A percentile compares a stretch with the other conserved stretches of the same genome.
Evolutionary conservation across 2,797 vertebrate species (phyloP).

Genomic region (Gymnocypris eckloni): DNA sequence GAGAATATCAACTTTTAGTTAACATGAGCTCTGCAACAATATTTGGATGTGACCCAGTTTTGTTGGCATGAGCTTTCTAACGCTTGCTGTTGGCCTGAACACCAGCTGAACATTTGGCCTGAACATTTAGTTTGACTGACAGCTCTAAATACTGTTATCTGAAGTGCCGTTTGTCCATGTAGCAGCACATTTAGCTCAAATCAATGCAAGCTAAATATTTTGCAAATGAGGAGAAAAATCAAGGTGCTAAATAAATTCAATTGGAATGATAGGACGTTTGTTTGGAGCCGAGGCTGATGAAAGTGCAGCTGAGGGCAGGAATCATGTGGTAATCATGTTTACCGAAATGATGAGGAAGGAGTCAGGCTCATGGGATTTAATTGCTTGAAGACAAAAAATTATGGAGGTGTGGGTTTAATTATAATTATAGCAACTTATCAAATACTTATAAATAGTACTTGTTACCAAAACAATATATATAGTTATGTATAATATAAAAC

Average conservation of each 20-base stretch:
- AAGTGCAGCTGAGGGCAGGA: slow-evolving; percentile 34
- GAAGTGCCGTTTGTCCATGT: slow-evolving; percentile 1
- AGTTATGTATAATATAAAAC: background rate
- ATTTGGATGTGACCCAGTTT: slow-evolving; percentile 37
- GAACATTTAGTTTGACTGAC: slow-evolving; percentile 1
- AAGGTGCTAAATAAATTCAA: slow-evolving; percentile 34
- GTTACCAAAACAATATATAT: background rate
- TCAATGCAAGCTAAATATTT: background rate
- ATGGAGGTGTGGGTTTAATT: slow-evolving; percentile 37
- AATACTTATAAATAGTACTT: background rate
- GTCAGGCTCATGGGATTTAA: slow-evolving; percentile 26
- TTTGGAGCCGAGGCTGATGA: slow-evolving; percentile 38
- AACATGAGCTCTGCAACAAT: background rate
- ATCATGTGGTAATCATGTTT: slow-evolving; percentile 46
- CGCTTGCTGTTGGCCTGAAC: background rate
- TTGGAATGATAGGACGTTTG: slow-evolving; percentile 25
- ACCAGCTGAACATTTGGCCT: background rate
- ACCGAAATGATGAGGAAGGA: slow-evolving; percentile 36
- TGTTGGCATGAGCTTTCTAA: slow-evolving; percentile 7
- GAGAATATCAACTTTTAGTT: background rate
- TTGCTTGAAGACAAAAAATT: slow-evolving; percentile 32
- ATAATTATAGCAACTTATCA: slow-evolving; percentile 19
- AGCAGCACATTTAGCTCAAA: slow-evolving; percentile 12
- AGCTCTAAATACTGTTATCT: slow-evolving; percentile 26
- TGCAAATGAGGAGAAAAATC: slow-evolving; percentile 26